Evolutionary conservation across 2,888 invertebrate species (phyloP).

Genomic region (Allacma fusca): DNA sequence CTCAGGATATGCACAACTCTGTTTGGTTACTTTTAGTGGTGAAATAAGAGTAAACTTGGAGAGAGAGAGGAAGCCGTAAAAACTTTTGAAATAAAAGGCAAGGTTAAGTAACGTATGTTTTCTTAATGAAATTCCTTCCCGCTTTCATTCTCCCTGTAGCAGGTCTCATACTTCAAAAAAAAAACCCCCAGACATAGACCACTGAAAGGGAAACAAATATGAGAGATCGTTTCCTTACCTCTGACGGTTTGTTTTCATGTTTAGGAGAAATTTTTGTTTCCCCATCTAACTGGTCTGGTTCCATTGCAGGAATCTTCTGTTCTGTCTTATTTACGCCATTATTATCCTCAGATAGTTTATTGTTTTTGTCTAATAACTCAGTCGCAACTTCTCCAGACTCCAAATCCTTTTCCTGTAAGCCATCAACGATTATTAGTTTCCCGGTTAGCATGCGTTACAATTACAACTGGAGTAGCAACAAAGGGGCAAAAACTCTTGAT

Average conservation of each 20-base stretch:
- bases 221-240: conserved; percentile 35
- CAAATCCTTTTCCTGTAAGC: conserved; percentile 42
- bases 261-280: conserved; percentile 38
- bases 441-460: background rate
- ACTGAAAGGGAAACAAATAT: conserved; percentile 30
- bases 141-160: too few relatives aligned
- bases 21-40: background rate
- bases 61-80: conserved; percentile 25
- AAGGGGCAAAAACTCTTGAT: too few relatives aligned
- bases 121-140: conserved; percentile 1
- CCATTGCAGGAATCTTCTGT: conserved; percentile 24
- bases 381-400: conserved; percentile 45
- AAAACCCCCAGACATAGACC: background rate
- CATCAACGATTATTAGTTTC: conserved; percentile 1
- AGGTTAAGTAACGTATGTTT: conserved; percentile 5
- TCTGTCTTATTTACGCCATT: conserved; percentile 41
- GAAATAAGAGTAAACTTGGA: background rate
- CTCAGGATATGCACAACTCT: background rate
- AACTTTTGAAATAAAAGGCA: conserved; percentile 23
- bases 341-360: conserved; percentile 36
- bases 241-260: conserved; percentile 43
- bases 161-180: too few relatives aligned
- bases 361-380: conserved; percentile 45
- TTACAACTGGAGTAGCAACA: too few relatives aligned
- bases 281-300: conserved; percentile 37